phyloP scores from a whole-genome alignment of 2,113 vertebrate species.

The Tachycineta bicolor region DNA sequence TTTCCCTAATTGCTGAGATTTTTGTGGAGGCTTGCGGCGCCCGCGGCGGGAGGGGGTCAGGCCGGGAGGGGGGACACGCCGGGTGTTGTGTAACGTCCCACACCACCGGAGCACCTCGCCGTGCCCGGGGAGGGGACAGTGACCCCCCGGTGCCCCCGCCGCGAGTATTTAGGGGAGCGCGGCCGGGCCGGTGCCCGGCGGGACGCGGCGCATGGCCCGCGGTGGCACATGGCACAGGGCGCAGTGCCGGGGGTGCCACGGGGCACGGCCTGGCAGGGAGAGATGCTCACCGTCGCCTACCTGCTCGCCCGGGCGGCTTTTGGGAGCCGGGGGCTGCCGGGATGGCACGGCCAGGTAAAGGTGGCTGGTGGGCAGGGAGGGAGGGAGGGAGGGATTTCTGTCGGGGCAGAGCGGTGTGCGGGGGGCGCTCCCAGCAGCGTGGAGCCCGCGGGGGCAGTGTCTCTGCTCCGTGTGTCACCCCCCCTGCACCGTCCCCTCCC shows the following conservation, averaged over 20 bases:
- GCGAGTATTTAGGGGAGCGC: not conserved
- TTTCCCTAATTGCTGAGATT: conserved; percentile 49
- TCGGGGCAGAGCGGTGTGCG: rapidly evolving
- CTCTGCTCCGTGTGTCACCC: not conserved
- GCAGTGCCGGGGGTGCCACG: not conserved
- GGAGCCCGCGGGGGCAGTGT: not conserved
- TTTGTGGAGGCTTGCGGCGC: conserved; percentile 56
- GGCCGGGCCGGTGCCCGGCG: not conserved
- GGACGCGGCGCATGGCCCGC: not conserved
- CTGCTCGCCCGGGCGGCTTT: conserved; percentile 56
- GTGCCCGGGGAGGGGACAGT: not conserved
- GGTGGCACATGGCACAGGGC: not conserved
- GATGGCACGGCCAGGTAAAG: not conserved
- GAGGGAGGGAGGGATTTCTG: not conserved
- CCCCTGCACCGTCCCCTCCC: not conserved
- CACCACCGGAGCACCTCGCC: not conserved
- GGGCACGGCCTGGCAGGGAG: not conserved
- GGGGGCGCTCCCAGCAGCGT: not conserved
- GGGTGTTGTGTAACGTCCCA: not conserved
- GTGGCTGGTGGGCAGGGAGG: rapidly evolving
- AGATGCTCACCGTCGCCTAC: conserved; percentile 71
- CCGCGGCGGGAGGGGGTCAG: not conserved
- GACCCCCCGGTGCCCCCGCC: not conserved
- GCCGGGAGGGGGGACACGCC: not conserved
- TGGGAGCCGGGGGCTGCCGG: not conserved